Base-by-base conservation (phyloP, 2,888 invertebrate species). In the Clunio marinus region DNA sequence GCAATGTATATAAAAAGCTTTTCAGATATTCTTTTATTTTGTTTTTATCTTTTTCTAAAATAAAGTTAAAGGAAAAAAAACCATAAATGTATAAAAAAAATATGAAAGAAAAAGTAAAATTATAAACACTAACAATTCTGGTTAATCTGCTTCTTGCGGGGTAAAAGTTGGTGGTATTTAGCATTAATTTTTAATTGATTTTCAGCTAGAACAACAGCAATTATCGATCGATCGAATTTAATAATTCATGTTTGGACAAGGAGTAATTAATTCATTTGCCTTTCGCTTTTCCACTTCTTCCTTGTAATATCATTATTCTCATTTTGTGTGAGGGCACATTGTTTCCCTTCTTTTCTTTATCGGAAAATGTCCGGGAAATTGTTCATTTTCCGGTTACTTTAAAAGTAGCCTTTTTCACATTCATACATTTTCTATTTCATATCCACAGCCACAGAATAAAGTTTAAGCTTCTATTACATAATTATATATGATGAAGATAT, bases 151-250 rank as follows among this genome's bases (percentile, higher is more conserved):
- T 41, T 41, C n/a, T n/a, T n/a, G n/a, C n/a, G n/a, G n/a, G n/a
- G n/a, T n/a, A n/a, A n/a, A n/a, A n/a, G n/a, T n/a, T n/a, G 15
- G 41, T n/a, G 41, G 41, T 15, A 13, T 7, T 51, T 51, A 20
- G 51, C 17, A 51, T 41, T 41, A 41, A 41, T n/a, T 51, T 51
- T 51, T 51, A 51, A 22, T 51, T 51, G 20, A 51, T 41, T 41
- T n/a, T 3, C 5, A 17, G 17, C 51, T 51, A 7, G 5, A 22
- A 51, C 51, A 22, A 51, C 51, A 51, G 51, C 51, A 51, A 22
- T 7, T 22, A 51, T 51, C 4, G 22, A 22, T 51, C 51, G 51
- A 51, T 51, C 17, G 51, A 51, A n/a, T 51, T 51, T 17, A 51
- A 51, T 22, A 20, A 22, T 51, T 51, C 51, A 51, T 51, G 20